Evolutionary conservation across 2,113 vertebrate genomes (phyloP), one percentile per base, ranked within the genome.

Genomic region (Aegithalos caudatus): DNA sequence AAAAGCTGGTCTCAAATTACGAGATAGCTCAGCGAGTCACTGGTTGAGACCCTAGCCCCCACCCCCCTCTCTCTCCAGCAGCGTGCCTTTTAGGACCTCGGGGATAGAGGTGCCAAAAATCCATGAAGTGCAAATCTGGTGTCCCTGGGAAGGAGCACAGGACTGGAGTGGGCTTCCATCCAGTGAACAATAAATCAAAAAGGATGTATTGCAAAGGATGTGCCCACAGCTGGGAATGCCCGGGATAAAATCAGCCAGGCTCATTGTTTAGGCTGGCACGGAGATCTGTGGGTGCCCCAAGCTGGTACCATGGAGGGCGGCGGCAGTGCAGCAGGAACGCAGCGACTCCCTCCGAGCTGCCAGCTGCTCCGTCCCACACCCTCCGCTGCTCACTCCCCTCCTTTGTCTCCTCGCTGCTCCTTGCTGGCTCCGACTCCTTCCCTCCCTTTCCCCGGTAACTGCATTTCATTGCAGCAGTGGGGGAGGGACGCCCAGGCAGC

Each of bases 341-440:
- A 51, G 62, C 73, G 42, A 47, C 47, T 74, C 71, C 50, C 82
- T 93, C 50, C 10, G 81, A 94, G 65, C 81, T 56, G 88, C 78
- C 86, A 54, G 92, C 90, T 67, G 78, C 92, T 77, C 74, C 13
- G 33, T 81, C 90, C 79, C 92, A 77, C 90, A 92, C 91, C 90
- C 94, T 94, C 53, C 40, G 8, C 72, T 14, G 61, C 85, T 88
- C 62, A 5, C 82, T 81, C 92, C 61, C 81, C 66, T 94, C 95
- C 97, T 96, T 97, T 97, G 96, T 97, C 97, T 96, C 89, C 72
- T 89, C 88, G 11, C 91, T 81, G 92, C 92, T 94, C 89, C 93
- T 83, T 31, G 84, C 65, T 95, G 57, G 3, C 64, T 92, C 96
- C 54, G 44, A 67, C 96, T 95, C 96, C 97, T 96, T 86, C 89